Base-by-base conservation (phyloP, 2,888 invertebrate genomes). In the Brachylomia viminalis region DNA sequence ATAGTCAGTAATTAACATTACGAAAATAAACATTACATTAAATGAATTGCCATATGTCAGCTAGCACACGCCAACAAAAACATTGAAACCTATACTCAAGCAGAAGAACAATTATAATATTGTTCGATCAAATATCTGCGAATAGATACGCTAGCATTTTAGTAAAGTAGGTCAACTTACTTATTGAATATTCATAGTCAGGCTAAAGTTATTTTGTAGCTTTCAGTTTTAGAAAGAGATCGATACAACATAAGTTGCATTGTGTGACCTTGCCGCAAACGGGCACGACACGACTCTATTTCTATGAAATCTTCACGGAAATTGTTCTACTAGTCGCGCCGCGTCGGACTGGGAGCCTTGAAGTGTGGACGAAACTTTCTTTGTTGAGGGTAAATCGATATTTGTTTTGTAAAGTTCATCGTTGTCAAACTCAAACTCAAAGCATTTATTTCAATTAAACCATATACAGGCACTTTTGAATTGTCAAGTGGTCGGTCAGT, bases 131-230 rank as follows among this genome's bases (percentile, higher is more conserved):
- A 68, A 64, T 58, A 5, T 38, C 67, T 68, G 30, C 20, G 15
- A 79, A 80, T 73, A 80, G 72, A 61, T n/a, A 42, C 45, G n/a
- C 23, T 58, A 47, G 15, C 49, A 61, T n/a, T 65, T 27, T 23
- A n/a, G n/a, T n/a, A 11, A 80, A 47, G 17, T 58, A 75, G 75
- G 66, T 75, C 64, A 54, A 15, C 45, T 30, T 23, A 15, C 45
- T 27, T n/a, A 30, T 54, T 59, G 17, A 69, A 56, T 69, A 64
- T 77, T 64, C 17, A 56, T 33, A 56, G 7, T 20, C n/a, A n/a
- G 20, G 8, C 11, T 17, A 27, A 27, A 20, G 27, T 27, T 54
- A 38, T 59, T 47, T 80, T 38, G 27, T 45, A 72, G 52, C n/a
- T 42, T 54, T 54, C 15, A 47, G 49, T 7, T 59, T 67, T 62